Base-by-base conservation (phyloP, 2,113 vertebrate genomes). In the Synodontis membranacea region DNA sequence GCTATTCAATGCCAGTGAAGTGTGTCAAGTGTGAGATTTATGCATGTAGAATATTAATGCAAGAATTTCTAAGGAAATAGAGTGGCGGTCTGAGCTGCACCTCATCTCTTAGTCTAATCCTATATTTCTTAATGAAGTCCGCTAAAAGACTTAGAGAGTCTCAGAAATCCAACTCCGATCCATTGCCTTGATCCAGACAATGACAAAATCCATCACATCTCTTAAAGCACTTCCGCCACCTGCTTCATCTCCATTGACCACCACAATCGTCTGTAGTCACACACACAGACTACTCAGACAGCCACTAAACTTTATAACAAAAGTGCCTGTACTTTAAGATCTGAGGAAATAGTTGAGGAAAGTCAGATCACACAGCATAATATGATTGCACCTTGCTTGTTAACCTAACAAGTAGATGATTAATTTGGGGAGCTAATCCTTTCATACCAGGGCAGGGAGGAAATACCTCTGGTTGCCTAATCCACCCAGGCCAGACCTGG, bases 361-460 rank as follows among this genome's bases (percentile, higher is more conserved):
- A 66, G 82, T 84, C 85, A 86, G 83, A 50, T 85, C 84, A 80
- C 86, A 89, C 90, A 83, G 62, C 83, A 88, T 90, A 91, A 93
- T 88, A 87, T 91, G 88, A 92, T 86, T 94, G 90, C 87, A 90
- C 89, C 88, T 92, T 92, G 91, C 92, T 92, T 93, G 92, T 95
- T 95, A 95, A 93, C 92, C 90, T 93, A 94, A 94, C 93, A 94
- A 94, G 89, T 89, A 91, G 92, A 93, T 94, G 92, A 95, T 93
- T 94, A 92, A 94, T 92, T 92, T 91, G 54, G 86, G 28, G 85
- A 91, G 89, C 89, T 95, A 95, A 96, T 95, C 95, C 94, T 87
- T 78, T 85, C 90, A 82, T 37, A 89, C 91, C 92, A 90, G 70
- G 87, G 91, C 89, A 92, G 88, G 91, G 92, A 92, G 93, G 93